phyloP scores from a whole-genome alignment of 2,797 vertebrate genomes.

The Lateolabrax maculatus region DNA sequence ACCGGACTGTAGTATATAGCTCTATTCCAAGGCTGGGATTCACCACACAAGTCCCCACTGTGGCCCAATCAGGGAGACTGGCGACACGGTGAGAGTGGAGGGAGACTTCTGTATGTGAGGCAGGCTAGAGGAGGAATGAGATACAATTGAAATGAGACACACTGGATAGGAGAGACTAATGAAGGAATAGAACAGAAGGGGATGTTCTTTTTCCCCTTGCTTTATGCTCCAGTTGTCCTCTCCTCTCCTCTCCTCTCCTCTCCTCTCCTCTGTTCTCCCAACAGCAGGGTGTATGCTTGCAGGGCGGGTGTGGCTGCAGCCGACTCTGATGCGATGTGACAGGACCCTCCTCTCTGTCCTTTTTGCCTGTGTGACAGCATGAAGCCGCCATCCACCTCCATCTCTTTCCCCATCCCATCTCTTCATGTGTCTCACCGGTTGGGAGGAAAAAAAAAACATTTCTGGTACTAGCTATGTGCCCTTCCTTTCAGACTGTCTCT shows the following conservation, averaged over 20 bases:
- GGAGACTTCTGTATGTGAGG: constrained; percentile 34
- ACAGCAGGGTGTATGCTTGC: constrained; percentile 47
- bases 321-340: constrained; percentile 80
- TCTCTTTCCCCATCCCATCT: constrained; percentile 44
- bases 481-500: constrained; percentile 29
- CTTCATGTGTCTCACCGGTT: constrained; percentile 26
- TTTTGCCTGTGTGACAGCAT: constrained; percentile 76
- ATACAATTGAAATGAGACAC: constrained; percentile 47
- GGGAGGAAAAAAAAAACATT: constrained; percentile 15
- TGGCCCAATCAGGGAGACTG: constrained; percentile 43
- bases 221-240: constrained; percentile 43
- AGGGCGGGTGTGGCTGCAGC: constrained; percentile 67
- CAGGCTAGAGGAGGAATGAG: constrained; percentile 44
- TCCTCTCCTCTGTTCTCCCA: constrained; percentile 16
- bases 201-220: constrained; percentile 24
- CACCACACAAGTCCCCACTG: constrained; percentile 29
- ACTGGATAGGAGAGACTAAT: constrained; percentile 49
- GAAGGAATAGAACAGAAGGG: constrained; percentile 35
- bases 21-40: constrained; percentile 41
- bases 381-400: constrained; percentile 60
- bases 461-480: background rate
- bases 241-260: constrained; percentile 31
- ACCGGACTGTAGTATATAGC: constrained; percentile 24
- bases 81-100: constrained; percentile 18
- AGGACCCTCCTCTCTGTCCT: constrained; percentile 72